These are phyloP conservation scores for Ptyas mucosa DNA, from an alignment of 2,113 vertebrate species.

Conservation along the genomic window DNA sequence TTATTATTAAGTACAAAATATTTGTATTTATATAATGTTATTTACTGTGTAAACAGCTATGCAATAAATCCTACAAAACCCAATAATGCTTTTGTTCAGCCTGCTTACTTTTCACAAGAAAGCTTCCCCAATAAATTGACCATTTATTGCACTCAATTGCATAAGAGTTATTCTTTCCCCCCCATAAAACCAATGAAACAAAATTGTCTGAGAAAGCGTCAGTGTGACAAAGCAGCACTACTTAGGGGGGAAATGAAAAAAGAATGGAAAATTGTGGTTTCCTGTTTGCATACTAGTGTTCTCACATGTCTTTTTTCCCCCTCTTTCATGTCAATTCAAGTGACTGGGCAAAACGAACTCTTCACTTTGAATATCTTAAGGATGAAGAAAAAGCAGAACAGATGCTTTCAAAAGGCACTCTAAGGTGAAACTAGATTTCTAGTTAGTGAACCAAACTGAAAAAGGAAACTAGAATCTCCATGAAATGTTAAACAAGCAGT, in stretches of 20 bases:
- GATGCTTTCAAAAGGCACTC: background rate
- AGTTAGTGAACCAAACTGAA: background rate
- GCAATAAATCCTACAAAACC: background rate
- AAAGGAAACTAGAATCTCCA: background rate
- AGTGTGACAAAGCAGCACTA: accelerated
- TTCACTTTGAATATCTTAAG: background rate
- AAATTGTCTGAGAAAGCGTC: accelerated
- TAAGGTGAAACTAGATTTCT: background rate
- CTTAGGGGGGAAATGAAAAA: accelerated
- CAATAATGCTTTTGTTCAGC: background rate
- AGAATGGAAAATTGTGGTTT: conserved; percentile 17
- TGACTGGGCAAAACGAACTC: background rate
- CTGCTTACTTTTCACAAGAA: background rate
- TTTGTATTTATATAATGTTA: background rate
- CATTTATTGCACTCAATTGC: accelerated
- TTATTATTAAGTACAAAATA: background rate
- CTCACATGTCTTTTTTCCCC: background rate
- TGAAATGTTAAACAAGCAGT: background rate
- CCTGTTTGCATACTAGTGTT: background rate
- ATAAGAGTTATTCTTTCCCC: background rate
- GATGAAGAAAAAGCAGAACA: accelerated
- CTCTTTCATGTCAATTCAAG: background rate
- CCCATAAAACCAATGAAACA: background rate
- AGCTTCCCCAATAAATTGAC: background rate
- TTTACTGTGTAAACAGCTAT: background rate